These are phyloP conservation scores for Aix galericulata DNA, from an alignment of 2,113 vertebrate genomes.

Conservation along the genomic window DNA sequence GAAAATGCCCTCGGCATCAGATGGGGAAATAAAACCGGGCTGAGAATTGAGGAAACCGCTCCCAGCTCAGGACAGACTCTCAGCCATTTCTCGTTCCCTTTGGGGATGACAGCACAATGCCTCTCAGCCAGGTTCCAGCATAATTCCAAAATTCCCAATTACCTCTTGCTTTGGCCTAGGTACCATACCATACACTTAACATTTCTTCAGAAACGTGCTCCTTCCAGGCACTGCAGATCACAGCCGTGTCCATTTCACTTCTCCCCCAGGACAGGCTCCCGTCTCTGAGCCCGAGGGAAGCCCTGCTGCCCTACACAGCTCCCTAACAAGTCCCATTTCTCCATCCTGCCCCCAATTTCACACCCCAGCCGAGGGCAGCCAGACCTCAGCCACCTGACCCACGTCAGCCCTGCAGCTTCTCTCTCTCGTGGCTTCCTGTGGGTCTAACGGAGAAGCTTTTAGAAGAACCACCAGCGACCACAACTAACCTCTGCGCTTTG, in stretches of 20 bases:
- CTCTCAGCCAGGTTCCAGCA: neutral
- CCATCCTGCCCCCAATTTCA: neutral
- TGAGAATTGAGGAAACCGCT: neutral
- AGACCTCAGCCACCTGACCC: neutral
- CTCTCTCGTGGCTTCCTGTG: neutral
- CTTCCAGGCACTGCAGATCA: neutral
- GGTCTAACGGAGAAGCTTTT: fast-evolving
- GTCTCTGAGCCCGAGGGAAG: neutral
- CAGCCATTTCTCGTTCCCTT: neutral
- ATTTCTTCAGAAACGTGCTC: neutral
- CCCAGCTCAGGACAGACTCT: neutral
- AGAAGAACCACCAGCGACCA: neutral
- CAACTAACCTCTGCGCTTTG: neutral
- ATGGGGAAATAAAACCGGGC: fast-evolving
- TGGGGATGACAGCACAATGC: no score
- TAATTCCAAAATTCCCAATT: neutral
- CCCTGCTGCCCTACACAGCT: fast-evolving
- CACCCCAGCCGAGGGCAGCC: neutral
- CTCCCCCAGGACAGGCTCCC: neutral
- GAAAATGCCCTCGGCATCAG: fast-evolving
- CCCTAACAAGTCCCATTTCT: fast-evolving
- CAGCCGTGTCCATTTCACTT: neutral
- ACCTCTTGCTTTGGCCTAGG: neutral
- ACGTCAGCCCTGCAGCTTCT: neutral
- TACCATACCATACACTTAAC: fast-evolving